phyloP scores from a whole-genome alignment of 2,888 invertebrate species.

The Tribolium freemani region DNA sequence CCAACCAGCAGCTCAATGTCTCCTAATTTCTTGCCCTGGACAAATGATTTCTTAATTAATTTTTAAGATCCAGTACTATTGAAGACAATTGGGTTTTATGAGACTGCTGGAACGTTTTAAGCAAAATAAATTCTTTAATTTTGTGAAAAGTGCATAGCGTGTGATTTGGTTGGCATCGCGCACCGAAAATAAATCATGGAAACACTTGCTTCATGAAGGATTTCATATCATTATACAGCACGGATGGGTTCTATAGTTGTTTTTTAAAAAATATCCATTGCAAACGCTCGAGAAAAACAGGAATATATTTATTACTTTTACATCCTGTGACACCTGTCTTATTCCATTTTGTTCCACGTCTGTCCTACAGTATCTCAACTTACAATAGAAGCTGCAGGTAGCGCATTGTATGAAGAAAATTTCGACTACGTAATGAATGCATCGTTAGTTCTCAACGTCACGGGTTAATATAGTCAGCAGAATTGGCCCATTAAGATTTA shows the following conservation, averaged over 20 bases:
- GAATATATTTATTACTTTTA: slow-evolving; percentile 10
- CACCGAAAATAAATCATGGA: not conserved
- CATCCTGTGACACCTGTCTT: slow-evolving; percentile 12
- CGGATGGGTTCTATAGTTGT: not conserved
- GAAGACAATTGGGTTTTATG: not conserved
- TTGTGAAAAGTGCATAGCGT: not conserved
- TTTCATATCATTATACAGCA: not conserved
- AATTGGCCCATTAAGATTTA: slow-evolving; percentile 28
- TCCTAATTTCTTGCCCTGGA: not conserved
- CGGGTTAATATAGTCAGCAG: slow-evolving; percentile 13
- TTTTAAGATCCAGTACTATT: not conserved
- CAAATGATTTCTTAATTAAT: not conserved
- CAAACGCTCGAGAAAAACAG: slow-evolving; percentile 7
- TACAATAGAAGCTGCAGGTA: not conserved
- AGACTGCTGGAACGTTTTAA: too few relatives aligned
- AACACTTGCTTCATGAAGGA: not conserved
- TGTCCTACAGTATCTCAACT: not conserved
- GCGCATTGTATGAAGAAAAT: not conserved
- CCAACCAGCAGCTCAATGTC: not conserved
- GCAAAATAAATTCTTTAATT: not conserved
- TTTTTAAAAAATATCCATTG: not conserved
- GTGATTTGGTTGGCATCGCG: not conserved
- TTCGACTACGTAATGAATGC: slow-evolving; percentile 1
- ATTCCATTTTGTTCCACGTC: slow-evolving; percentile 1
- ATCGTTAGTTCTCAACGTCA: slow-evolving; percentile 9